Base-by-base conservation (phyloP, 2,113 vertebrate genomes). In the Actenoides hombroni region DNA sequence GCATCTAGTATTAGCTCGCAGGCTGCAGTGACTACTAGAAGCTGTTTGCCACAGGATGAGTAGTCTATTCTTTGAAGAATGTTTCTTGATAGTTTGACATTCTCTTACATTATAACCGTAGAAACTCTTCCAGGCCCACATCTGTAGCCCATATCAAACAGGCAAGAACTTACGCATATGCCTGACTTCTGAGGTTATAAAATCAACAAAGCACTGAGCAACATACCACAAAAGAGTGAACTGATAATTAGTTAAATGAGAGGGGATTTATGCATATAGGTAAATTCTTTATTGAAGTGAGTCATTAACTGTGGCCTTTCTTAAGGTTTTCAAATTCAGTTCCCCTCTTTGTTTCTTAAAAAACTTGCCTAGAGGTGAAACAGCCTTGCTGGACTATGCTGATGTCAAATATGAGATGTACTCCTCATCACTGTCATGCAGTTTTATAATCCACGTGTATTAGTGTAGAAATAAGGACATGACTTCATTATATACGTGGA, bases 401-500 rank as follows among this genome's bases (percentile, higher is more conserved):
- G 82, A 57, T 81, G 53, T 44, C 67, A 93, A 40, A n/a, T 40
- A 11, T 85, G 54, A 91, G 73, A 80, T 37, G 39, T 68, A 53
- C n/a, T 69, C 17, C 49, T 92, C 54, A 48, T 33, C 68, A 57
- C 56, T 40, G 44, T 9, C 56, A 63, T n/a, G 37, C n/a, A 88
- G 33, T 40, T 93, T 90, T 76, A 37, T 76, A 84, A 59, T 86
- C 60, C 26, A 53, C 35, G 37, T 79, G 29, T 13, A 83, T 92
- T 88, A 93, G 60, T 60, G 88, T 0, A 95, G 75, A 80, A 93
- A 51, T 67, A 94, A 77, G 31, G 42, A 54, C 59, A 56, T 81
- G 13, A 61, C 60, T 96, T 94, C 20, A 83, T 96, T 93, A 89
- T n/a, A 81, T 91, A 89, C 81, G 83, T 44, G 87, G 60, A 92